Evolutionary conservation across 23 tunicate genomes (phyloP), one percentile per base, ranked within the genome.

Genomic region (Phallusia fumigata): DNA sequence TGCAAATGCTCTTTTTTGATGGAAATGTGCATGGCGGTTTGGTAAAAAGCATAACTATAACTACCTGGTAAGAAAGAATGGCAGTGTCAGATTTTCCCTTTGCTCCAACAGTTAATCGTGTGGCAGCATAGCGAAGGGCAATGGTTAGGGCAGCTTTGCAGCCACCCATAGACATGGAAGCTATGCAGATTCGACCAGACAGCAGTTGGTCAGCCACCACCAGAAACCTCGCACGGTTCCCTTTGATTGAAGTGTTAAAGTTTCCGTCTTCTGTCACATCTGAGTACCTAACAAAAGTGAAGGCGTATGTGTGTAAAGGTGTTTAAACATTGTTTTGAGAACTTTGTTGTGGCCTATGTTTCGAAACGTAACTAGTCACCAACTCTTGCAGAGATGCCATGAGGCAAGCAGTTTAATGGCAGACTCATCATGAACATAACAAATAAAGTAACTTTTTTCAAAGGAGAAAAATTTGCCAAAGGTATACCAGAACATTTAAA

Each of bases 51-150:
- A 40, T 40, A 40, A 45, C 36, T 3, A n/a, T 74, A 0, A n/a
- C n/a, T 73, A 95, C 96, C 84, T 95, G 99, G 65, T 95, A 95
- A 52, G 97, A 75, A 0, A 95, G 77, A 40, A 95, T 95, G 15
- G 99, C 81, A 88, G 84, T 95, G 89, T 95, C 99, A 16, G 99
- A 95, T 80, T 95, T 95, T 44, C 99, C 99, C 33, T 80, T 50
- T 1, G 89, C 79, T 10, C 99, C 99, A 52, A 95, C 99, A 33
- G 99, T 91, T 31, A 90, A 65, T 3, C 99, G 85, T 0, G 99
- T 90, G 1, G 99, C 99, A 18, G 95, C 95, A 75, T 95, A 95
- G 21, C 99, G 80, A 74, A 95, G 83, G 22, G 99, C 83, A 18
- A 87, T 90, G 36, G 96, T 91, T 32, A 95, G 79, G 47, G 88